phyloP scores from a whole-genome alignment of 2,888 invertebrate genomes.

The Leistus spinibarbis region DNA sequence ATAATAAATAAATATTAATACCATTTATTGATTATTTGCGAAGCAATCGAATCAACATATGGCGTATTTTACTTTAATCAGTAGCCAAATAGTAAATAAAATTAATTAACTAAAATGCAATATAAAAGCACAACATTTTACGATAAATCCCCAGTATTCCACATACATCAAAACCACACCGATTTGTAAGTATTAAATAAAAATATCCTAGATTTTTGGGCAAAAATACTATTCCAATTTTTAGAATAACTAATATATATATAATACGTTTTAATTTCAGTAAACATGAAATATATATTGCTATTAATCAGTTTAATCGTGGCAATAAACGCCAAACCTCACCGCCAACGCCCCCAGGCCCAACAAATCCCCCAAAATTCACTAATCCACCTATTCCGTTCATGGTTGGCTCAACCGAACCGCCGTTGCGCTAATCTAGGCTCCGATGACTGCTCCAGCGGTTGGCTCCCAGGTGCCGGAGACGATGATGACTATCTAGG shows the following conservation, averaged over 20 bases:
- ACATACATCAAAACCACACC: neutral
- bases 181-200: neutral
- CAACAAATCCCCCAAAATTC: neutral
- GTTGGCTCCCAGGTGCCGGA: slow-evolving; percentile 8
- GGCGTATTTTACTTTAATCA: neutral
- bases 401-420: neutral
- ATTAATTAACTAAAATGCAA: neutral
- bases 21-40: neutral
- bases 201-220: neutral
- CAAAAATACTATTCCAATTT: no score
- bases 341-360: neutral
- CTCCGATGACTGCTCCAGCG: slow-evolving; percentile 15
- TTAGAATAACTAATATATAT: no score
- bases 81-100: neutral
- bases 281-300: neutral
- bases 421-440: slow-evolving; percentile 12
- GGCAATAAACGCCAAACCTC: neutral
- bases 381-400: neutral
- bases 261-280: neutral
- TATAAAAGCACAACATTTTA: neutral
- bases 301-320: neutral
- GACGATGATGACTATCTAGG: slow-evolving; percentile 16
- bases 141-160: neutral
- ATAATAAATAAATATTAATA: neutral
- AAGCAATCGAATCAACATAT: neutral